Conservation (phyloP, 1,140 invertebrate species). For the Hetaerina americana region DNA sequence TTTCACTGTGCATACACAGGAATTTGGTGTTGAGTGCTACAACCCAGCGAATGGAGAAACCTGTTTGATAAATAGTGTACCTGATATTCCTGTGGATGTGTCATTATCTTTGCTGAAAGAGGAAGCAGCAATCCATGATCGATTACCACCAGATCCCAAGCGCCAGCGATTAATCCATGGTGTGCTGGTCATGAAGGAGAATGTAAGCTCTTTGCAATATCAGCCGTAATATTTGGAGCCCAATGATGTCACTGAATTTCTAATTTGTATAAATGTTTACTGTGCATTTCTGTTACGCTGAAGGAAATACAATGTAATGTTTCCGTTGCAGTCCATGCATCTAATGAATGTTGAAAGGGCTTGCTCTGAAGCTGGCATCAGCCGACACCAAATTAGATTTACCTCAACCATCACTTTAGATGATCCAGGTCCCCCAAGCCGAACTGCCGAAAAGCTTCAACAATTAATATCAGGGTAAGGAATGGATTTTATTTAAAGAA, state of each 20-base stretch:
- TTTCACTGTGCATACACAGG: too few species aligned
- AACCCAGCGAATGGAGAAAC: slow-evolving; percentile 97
- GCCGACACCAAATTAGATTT: slow-evolving; percentile 65
- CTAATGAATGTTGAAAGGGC: slow-evolving; percentile 82
- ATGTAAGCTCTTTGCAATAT: slow-evolving; percentile 31
- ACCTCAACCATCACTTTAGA: slow-evolving; percentile 78
- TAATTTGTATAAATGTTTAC: too few species aligned
- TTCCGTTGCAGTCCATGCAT: slow-evolving; percentile 44
- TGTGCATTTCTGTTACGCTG: too few species aligned
- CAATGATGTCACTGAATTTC: too few species aligned
- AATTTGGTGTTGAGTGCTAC: slow-evolving; percentile 80
- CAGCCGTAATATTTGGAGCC: too few species aligned
- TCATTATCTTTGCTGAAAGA: slow-evolving; percentile 72
- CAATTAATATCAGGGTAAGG: slow-evolving; percentile 53
- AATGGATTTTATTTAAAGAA: neutral
- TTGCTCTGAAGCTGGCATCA: slow-evolving; percentile 77
- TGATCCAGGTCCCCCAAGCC: slow-evolving; percentile 57
- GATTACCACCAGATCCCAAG: slow-evolving; percentile 76
- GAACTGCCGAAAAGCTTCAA: slow-evolving; percentile 68
- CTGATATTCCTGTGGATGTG: slow-evolving; percentile 83
- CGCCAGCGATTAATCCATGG: slow-evolving; percentile 73
- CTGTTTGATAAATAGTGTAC: slow-evolving; percentile 66
- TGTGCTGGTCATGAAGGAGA: slow-evolving; percentile 79
- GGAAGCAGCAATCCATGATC: slow-evolving; percentile 62
- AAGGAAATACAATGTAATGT: slow-evolving; percentile 10